Conservation (phyloP, 1,140 invertebrate species). For the Halesus radiatus region DNA sequence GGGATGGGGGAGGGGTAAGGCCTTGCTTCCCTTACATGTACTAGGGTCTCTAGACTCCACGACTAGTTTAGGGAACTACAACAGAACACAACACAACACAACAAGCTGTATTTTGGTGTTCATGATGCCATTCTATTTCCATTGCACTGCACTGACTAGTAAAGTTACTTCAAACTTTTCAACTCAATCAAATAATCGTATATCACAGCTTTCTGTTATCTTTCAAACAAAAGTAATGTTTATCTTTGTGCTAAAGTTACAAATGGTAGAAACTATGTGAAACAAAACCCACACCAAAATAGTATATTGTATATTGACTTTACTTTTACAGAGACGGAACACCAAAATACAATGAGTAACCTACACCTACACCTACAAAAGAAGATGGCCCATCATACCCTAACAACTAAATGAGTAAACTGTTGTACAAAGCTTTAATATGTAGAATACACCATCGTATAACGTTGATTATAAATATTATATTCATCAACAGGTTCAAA, state of each 20-base stretch:
- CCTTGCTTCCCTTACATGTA: conserved; percentile 3
- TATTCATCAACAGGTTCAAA: conserved; percentile 13
- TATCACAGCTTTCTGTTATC: not conserved
- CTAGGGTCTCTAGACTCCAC: not conserved
- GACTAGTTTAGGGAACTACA: not conserved
- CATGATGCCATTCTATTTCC: not conserved
- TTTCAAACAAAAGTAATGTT: no score
- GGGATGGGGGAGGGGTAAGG: not conserved
- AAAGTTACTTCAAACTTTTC: not conserved
- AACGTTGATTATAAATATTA: conserved; percentile 18
- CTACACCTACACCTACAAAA: not conserved
- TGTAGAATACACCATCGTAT: conserved; percentile 23
- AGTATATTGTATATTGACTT: not conserved
- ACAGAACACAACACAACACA: not conserved
- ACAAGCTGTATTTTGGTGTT: not conserved
- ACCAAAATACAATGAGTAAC: not conserved
- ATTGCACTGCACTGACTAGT: not conserved
- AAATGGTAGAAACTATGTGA: not conserved
- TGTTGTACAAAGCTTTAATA: conserved; percentile 9
- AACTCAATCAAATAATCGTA: not conserved
- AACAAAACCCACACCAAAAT: not conserved
- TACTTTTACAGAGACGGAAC: not conserved
- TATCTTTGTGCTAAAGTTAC: not conserved
- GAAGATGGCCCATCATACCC: not conserved
- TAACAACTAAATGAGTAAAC: conserved; percentile 14